Percentiles rank a stretch among this genome's conserved stretches.
phyloP scores from a whole-genome alignment of 2,113 vertebrate genomes.

The Takifugu bimaculatus region DNA sequence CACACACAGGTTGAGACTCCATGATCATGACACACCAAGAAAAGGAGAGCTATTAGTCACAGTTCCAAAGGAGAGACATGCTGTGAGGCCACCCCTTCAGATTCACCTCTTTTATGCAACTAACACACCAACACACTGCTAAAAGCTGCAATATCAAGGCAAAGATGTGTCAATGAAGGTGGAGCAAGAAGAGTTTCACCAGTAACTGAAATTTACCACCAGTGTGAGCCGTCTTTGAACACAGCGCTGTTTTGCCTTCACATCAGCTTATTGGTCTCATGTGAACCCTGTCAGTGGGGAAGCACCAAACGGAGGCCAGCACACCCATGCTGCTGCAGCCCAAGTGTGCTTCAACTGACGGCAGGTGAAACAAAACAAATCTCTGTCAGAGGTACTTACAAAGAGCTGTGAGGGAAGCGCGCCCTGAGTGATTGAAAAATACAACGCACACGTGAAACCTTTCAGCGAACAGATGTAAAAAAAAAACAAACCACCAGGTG shows the following conservation, averaged over 20 bases:
- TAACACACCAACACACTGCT: neutral
- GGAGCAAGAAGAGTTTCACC: no score
- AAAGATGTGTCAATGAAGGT: no score
- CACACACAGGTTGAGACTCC: neutral
- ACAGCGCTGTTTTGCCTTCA: constrained; percentile 29
- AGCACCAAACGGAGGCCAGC: constrained; percentile 31
- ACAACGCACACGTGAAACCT: constrained; percentile 28
- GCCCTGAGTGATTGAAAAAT: constrained; percentile 68
- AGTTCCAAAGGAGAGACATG: neutral
- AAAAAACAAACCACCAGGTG: neutral
- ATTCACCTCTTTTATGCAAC: no score
- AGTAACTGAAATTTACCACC: neutral
- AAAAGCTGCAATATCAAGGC: neutral
- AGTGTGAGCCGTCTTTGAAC: neutral
- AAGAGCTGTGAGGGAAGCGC: constrained; percentile 72
- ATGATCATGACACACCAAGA: neutral
- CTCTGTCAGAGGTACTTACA: constrained; percentile 70
- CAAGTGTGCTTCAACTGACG: constrained; percentile 13
- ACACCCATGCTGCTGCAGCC: constrained; percentile 35
- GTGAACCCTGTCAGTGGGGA: constrained; percentile 20
- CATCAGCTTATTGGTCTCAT: constrained; percentile 9
- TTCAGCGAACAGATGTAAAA: constrained; percentile 1
- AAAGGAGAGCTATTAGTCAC: neutral
- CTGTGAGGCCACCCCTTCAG: no score
- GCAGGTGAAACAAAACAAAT: constrained; percentile 7